These are phyloP conservation scores for Cygnus olor DNA, from an alignment of 2,797 vertebrate genomes.

Conservation along the genomic window DNA sequence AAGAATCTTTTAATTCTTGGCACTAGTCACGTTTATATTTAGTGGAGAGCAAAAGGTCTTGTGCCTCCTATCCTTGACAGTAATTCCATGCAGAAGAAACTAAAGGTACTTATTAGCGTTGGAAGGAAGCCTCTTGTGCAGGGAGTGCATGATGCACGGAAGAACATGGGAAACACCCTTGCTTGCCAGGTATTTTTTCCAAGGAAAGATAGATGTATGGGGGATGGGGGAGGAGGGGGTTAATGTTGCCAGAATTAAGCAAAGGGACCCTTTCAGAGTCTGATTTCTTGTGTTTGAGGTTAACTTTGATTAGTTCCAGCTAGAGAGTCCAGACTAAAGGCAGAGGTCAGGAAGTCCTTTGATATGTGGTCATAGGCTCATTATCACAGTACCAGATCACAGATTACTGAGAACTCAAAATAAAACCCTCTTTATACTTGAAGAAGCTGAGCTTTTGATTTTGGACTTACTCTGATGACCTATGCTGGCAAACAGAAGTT, in stretches of 20 bases:
- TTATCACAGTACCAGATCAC: background rate
- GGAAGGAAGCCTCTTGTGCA: background rate
- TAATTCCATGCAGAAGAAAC: background rate
- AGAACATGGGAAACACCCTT: background rate
- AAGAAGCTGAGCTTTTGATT: slow-evolving; percentile 16
- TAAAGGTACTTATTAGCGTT: background rate
- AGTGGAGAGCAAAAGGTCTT: slow-evolving; percentile 27
- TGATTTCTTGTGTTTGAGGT: background rate
- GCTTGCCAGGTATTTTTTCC: background rate
- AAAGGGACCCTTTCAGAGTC: background rate
- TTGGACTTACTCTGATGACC: background rate
- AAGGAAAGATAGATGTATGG: background rate
- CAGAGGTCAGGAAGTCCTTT: background rate
- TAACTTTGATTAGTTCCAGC: background rate
- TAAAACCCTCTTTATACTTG: background rate
- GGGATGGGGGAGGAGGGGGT: background rate
- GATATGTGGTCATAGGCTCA: background rate
- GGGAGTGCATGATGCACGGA: background rate
- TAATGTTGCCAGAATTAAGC: background rate
- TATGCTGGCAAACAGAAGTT: background rate
- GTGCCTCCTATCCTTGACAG: background rate
- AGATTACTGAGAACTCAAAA: background rate
- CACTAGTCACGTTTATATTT: slow-evolving; percentile 30
- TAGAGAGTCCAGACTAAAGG: background rate
- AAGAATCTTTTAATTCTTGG: slow-evolving; percentile 50